Base-by-base conservation (phyloP, 2,113 vertebrate species). In the Dasyurus viverrinus region DNA sequence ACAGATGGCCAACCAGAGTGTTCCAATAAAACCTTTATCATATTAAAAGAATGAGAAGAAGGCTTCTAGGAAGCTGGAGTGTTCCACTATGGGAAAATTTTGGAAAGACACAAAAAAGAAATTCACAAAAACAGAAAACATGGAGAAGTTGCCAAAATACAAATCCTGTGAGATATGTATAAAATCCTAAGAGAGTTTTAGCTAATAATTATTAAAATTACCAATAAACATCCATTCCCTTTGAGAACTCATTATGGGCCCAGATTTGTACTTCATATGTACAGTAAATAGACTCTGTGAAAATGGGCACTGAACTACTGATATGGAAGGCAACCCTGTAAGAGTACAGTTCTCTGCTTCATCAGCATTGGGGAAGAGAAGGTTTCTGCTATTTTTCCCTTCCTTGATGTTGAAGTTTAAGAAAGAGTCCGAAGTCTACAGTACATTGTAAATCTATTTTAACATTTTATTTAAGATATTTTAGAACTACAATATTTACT, bases 141-240 rank as follows among this genome's bases (percentile, higher is more conserved):
- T 84, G n/a, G 68, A 42, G 8, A n/a, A 84, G 19, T 42, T 23
- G n/a, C 42, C 6, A 76, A 76, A 76, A n/a, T n/a, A n/a, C 16
- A 76, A 76, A n/a, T 68, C 95, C 92, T 94, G 92, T 96, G 96
- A 97, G 90, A 97, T 90, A 52, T 25, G 97, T 92, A 3, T 76
- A 94, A 94, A 96, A 92, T 95, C 96, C 95, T 96, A 96, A 97
- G 93, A 97, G 94, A 95, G 92, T 96, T 96, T 95, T 94, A 93
- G 89, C 90, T 95, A 97, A 97, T 97, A 96, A 95, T 93, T 95
- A 95, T 97, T 97, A 95, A 96, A 90, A 96, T 57, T 95, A 97
- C 96, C 95, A 98, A 96, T 93, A 97, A 91, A 94, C 96, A 98
- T 96, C 95, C 97, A 96, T 91, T 96, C 95, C 97, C 96, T 96